phyloP scores from a whole-genome alignment of 1,140 invertebrate species.

The Penaeus vannamei region DNA sequence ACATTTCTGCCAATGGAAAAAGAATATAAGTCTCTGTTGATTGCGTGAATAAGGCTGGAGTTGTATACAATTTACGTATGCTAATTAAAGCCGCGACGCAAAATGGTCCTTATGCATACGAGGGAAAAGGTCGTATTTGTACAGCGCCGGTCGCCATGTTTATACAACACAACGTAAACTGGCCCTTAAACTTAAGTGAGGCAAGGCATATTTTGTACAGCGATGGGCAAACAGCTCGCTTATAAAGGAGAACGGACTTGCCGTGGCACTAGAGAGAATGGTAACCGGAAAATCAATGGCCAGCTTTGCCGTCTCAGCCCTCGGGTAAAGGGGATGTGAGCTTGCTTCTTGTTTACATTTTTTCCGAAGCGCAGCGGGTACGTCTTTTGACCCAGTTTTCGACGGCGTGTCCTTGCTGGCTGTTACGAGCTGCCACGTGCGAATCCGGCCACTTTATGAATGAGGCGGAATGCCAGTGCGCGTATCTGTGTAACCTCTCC shows the following conservation, averaged over 20 bases:
- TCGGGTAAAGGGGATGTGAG: conserved; percentile 44
- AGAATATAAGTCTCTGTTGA: too few relatives aligned
- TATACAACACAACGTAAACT: conserved; percentile 1
- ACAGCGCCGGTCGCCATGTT: too few relatives aligned
- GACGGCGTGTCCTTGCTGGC: conserved; percentile 4
- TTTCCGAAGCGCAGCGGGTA: background rate
- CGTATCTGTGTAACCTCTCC: too few relatives aligned
- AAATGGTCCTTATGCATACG: background rate
- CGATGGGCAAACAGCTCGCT: background rate
- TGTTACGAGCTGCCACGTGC: background rate
- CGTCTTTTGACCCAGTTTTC: conserved; percentile 3
- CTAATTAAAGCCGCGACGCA: too few relatives aligned
- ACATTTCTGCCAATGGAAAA: too few relatives aligned
- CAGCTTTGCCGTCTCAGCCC: conserved; percentile 34
- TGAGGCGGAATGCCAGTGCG: too few relatives aligned
- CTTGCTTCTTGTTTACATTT: conserved; percentile 43
- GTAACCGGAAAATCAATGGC: conserved; percentile 45
- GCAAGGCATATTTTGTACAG: conserved; percentile 23
- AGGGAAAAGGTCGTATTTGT: too few relatives aligned
- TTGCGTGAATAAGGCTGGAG: too few relatives aligned
- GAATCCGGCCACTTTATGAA: background rate
- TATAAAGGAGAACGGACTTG: conserved; percentile 48
- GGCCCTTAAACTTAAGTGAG: background rate
- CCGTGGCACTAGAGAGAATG: conserved; percentile 40
- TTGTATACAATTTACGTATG: too few relatives aligned